Conservation (phyloP, 2,797 vertebrate species). For the Coilia nasus region DNA sequence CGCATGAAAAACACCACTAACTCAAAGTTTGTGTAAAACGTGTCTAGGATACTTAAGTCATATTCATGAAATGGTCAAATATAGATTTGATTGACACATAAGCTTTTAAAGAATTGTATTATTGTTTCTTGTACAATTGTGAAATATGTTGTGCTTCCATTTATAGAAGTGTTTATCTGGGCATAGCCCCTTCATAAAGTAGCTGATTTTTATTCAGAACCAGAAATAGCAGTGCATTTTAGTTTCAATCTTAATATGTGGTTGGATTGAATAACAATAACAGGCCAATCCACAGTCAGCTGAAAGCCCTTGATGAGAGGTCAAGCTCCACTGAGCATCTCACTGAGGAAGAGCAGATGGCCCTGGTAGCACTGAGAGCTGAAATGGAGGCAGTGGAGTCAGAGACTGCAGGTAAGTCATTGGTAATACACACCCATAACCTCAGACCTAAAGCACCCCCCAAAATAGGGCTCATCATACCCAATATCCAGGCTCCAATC, state of each 20-base stretch:
- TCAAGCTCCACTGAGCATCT: constrained; percentile 5
- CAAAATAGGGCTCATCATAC: not conserved
- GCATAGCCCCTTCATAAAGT: not conserved
- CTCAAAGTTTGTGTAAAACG: not conserved
- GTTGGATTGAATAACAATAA: not conserved
- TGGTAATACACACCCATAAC: constrained; percentile 2
- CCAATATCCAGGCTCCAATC: not conserved
- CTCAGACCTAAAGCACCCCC: not conserved
- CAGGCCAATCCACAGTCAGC: not conserved
- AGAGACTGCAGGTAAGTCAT: constrained; percentile 14
- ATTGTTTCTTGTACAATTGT: not conserved
- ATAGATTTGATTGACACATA: not conserved
- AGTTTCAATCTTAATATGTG: not conserved
- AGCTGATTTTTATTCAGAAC: not conserved
- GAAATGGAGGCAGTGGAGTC: not conserved
- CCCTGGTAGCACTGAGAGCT: not conserved
- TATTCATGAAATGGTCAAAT: not conserved
- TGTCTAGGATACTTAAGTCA: not conserved
- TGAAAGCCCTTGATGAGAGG: constrained; percentile 17
- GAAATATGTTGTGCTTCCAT: not conserved
- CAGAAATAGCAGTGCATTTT: constrained; percentile 11
- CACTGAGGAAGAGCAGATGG: not conserved
- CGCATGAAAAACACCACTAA: not conserved
- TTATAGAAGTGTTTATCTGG: not conserved
- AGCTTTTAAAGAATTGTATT: too few relatives aligned